phyloP scores from a whole-genome alignment of 2,113 vertebrate genomes.

The Rhabdornis inornatus region DNA sequence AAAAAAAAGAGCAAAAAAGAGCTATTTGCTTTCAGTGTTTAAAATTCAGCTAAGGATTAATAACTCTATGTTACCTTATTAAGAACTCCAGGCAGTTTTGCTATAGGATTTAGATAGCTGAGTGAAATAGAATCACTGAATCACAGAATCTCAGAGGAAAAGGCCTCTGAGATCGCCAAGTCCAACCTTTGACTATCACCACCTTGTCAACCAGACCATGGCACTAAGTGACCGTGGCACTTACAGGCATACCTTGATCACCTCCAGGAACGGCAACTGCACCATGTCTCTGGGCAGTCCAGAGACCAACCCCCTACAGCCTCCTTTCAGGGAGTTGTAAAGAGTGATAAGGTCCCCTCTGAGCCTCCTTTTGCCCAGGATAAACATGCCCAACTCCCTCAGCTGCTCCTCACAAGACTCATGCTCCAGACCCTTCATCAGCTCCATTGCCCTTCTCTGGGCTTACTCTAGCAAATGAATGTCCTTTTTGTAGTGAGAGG shows the following conservation, averaged over 20 bases:
- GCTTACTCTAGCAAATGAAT: not conserved
- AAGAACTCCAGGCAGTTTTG: not conserved
- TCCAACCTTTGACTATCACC: not conserved
- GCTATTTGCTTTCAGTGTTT: not conserved
- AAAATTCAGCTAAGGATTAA: not conserved
- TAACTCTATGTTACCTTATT: not conserved
- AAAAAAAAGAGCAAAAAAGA: not conserved
- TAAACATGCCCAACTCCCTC: not conserved
- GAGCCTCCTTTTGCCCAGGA: not conserved
- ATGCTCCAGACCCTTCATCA: not conserved
- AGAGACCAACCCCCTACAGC: rapidly evolving
- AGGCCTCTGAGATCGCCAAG: not conserved
- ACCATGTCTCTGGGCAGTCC: not conserved
- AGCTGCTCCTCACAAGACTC: not conserved
- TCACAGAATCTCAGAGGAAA: not conserved
- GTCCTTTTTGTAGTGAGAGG: not conserved
- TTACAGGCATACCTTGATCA: not conserved
- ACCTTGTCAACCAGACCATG: not conserved
- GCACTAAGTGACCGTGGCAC: not conserved
- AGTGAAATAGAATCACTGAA: not conserved
- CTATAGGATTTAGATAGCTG: not conserved
- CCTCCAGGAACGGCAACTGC: not conserved
- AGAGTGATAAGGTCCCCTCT: not conserved
- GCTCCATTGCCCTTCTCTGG: no score
- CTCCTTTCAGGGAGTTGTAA: not conserved